phyloP scores from a whole-genome alignment of 2,113 vertebrate genomes.

The Cromileptes altivelis region DNA sequence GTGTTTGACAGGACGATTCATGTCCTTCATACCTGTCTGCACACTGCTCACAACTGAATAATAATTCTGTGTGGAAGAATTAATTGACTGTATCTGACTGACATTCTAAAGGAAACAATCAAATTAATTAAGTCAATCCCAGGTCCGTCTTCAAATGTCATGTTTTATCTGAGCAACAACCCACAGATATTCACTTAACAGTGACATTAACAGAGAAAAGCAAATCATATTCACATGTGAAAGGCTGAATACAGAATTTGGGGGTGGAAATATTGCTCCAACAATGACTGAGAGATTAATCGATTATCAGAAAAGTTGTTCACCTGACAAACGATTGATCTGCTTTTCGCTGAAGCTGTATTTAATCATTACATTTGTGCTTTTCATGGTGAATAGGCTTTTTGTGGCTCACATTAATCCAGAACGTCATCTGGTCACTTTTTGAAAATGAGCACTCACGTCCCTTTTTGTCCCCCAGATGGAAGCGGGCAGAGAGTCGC shows the following conservation, averaged over 20 bases:
- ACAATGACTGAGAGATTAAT: not conserved
- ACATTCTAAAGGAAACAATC: too few species aligned
- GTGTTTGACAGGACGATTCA: not conserved
- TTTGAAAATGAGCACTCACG: not conserved
- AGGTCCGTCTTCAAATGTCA: not conserved
- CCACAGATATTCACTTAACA: not conserved
- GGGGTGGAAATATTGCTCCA: too few species aligned
- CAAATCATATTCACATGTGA: not conserved
- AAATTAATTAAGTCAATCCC: not conserved
- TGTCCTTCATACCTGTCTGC: not conserved
- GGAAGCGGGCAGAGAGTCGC: slow-evolving; percentile 94
- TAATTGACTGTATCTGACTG: not conserved
- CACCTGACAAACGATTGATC: not conserved
- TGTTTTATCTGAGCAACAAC: not conserved
- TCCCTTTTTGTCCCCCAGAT: slow-evolving; percentile 79
- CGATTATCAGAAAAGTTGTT: not conserved
- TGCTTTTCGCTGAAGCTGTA: not conserved
- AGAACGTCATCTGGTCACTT: not conserved
- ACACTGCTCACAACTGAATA: not conserved
- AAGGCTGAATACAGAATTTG: not conserved
- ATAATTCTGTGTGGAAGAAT: not conserved
- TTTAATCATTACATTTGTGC: not conserved
- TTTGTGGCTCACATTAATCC: too few species aligned
- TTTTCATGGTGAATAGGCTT: not conserved
- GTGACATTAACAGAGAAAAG: not conserved